phyloP scores from a whole-genome alignment of 92 coral and sea anemone genomes.

The Umimayanthus chanpuru region DNA sequence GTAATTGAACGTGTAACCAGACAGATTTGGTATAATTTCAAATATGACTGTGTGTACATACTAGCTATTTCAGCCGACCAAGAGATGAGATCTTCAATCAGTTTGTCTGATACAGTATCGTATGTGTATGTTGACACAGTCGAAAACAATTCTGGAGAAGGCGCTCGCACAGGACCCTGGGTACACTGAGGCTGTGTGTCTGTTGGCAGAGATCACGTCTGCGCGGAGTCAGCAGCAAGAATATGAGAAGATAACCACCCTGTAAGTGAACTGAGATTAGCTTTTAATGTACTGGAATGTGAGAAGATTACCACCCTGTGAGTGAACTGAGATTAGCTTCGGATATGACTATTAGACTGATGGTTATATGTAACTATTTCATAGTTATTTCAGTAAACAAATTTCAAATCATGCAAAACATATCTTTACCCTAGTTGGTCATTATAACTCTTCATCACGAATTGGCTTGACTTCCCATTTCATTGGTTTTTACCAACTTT shows the following conservation, averaged over 20 bases:
- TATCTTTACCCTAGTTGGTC: no score
- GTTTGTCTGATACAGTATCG: background rate
- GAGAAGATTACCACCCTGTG: constrained; percentile 85
- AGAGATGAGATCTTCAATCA: background rate
- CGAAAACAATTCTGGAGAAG: constrained; percentile 84
- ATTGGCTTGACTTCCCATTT: no score
- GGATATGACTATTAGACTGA: no score
- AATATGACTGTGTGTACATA: background rate
- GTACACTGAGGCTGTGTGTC: constrained; percentile 92
- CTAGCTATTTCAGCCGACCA: background rate
- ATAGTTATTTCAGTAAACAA: no score
- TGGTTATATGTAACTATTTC: no score
- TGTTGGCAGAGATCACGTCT: constrained; percentile 84
- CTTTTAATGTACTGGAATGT: constrained; percentile 44
- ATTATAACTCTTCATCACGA: no score
- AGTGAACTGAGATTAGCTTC: constrained; percentile 27
- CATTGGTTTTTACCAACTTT: no score
- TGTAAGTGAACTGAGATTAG: no score
- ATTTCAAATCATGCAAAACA: no score
- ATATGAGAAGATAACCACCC: constrained; percentile 33
- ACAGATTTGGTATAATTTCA: no score
- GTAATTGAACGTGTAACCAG: no score
- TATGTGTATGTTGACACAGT: constrained; percentile 52
- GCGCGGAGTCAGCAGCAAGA: constrained; percentile 77
- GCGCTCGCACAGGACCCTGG: constrained; percentile 83